phyloP scores from a whole-genome alignment of 2,888 invertebrate genomes.

The Hofmannophila pseudospretella region DNA sequence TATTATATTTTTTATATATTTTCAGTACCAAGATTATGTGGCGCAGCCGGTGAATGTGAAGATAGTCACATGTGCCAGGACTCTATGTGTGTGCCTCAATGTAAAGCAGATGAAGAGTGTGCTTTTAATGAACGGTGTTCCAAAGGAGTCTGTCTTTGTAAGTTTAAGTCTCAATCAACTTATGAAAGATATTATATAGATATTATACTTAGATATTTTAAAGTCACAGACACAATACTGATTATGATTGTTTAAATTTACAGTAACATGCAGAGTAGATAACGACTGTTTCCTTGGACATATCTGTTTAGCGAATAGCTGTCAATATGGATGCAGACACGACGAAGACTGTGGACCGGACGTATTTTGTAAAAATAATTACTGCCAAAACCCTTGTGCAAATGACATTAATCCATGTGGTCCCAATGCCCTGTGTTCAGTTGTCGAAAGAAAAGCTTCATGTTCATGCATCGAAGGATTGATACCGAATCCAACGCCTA shows the following conservation, averaged over 20 bases:
- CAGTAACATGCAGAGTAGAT: slow-evolving; percentile 92
- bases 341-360: slow-evolving; percentile 93
- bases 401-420: slow-evolving; percentile 85
- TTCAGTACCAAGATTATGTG: slow-evolving; percentile 88
- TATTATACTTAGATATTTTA: too few species aligned
- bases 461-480: slow-evolving; percentile 88
- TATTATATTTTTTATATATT: slow-evolving; percentile 7
- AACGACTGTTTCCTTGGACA: slow-evolving; percentile 96
- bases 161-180: too few species aligned
- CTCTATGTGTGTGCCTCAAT: slow-evolving; percentile 88
- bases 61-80: slow-evolving; percentile 86
- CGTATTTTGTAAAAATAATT: slow-evolving; percentile 88
- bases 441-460: slow-evolving; percentile 87
- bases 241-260: slow-evolving; percentile 22
- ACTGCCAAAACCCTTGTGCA: slow-evolving; percentile 87
- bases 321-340: slow-evolving; percentile 89
- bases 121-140: slow-evolving; percentile 94
- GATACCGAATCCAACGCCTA: slow-evolving; percentile 92
- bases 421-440: slow-evolving; percentile 89
- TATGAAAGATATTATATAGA: too few species aligned
- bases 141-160: slow-evolving; percentile 87
- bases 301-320: slow-evolving; percentile 91
- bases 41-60: slow-evolving; percentile 82
- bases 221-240: too few species aligned
- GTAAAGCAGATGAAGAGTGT: slow-evolving; percentile 87